Conservation (phyloP, 2,797 vertebrate genomes). For the Falco peregrinus region DNA sequence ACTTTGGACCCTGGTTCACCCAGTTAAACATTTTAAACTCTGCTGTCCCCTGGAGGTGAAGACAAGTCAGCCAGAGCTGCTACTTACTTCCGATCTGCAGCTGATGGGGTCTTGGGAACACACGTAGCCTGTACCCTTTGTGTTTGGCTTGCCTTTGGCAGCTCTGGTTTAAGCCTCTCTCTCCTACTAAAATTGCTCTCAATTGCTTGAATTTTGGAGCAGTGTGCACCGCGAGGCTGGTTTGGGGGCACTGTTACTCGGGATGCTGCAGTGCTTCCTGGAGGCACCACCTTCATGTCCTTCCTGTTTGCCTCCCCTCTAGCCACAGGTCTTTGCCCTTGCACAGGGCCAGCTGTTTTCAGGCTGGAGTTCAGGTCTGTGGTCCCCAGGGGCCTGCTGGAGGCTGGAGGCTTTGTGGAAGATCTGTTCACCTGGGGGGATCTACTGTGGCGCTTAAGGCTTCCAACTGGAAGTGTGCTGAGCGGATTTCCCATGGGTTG, state of each 20-base stretch:
- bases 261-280: neutral
- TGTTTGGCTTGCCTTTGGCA: neutral
- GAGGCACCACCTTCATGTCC: neutral
- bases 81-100: conserved; percentile 69
- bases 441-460: neutral
- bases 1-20: neutral
- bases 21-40: neutral
- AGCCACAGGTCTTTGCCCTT: neutral
- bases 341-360: neutral
- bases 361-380: neutral
- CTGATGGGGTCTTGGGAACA: neutral
- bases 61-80: neutral
- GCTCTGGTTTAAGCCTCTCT: neutral
- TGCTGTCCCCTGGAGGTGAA: neutral
- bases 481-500: neutral
- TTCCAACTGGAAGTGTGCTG: accelerated
- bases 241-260: neutral
- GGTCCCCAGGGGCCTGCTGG: neutral
- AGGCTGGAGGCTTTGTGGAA: neutral
- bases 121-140: neutral
- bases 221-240: neutral
- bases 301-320: neutral
- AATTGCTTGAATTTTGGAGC: neutral
- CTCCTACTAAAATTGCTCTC: neutral
- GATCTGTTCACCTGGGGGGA: neutral